Evolutionary conservation across 2,888 invertebrate species (phyloP).

Genomic region (Pasiphila rectangulata): DNA sequence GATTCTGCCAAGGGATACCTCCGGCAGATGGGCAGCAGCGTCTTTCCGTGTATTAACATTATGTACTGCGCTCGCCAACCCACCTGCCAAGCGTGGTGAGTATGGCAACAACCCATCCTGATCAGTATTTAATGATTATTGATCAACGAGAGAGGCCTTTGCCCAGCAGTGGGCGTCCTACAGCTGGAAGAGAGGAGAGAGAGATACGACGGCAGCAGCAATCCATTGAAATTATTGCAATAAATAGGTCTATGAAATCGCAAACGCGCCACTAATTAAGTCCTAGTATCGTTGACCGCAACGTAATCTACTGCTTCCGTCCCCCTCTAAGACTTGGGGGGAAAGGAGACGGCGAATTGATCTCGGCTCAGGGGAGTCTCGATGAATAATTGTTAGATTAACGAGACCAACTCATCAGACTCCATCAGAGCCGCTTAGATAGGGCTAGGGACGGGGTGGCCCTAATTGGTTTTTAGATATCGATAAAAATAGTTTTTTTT

Average conservation of each 20-base stretch:
- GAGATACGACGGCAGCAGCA: too few relatives aligned
- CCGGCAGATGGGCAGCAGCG: too few relatives aligned
- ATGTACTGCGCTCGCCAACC: too few relatives aligned
- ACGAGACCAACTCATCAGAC: conserved; percentile 68
- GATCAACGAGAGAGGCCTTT: too few relatives aligned
- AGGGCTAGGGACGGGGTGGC: conserved; percentile 40
- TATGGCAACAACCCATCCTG: too few relatives aligned
- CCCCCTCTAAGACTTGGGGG: conserved; percentile 13
- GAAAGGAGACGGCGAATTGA: conserved; percentile 25
- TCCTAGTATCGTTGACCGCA: conserved; percentile 31
- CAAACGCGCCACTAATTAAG: conserved; percentile 27
- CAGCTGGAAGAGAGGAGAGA: too few relatives aligned
- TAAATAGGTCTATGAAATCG: conserved; percentile 13
- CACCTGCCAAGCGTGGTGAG: too few relatives aligned
- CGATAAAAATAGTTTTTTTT: conserved; percentile 7
- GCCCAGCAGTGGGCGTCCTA: too few relatives aligned
- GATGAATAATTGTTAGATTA: conserved; percentile 78
- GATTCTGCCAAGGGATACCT: too few relatives aligned
- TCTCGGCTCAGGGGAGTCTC: conserved; percentile 44
- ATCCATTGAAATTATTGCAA: too few relatives aligned
- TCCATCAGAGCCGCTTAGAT: conserved; percentile 55
- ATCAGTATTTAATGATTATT: too few relatives aligned
- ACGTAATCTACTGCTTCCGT: conserved; percentile 22
- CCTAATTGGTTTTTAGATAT: conserved; percentile 15
- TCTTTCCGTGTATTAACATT: too few relatives aligned